Percentiles rank a stretch among this genome's conserved stretches.
phyloP scores from a whole-genome alignment of 2,797 vertebrate genomes.

The Danio jaintianensis region DNA sequence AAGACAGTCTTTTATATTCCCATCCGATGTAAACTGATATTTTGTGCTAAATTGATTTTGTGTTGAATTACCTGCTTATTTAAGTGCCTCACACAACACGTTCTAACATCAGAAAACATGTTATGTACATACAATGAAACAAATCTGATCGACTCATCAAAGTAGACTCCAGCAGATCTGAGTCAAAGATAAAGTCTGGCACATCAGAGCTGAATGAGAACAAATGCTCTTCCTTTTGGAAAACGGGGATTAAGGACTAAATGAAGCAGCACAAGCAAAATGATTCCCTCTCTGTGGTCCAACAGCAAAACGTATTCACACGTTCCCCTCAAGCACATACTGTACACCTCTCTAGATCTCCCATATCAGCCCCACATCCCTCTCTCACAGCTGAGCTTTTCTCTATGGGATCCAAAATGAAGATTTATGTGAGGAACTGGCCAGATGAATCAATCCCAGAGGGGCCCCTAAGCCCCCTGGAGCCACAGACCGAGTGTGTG shows the following conservation, averaged over 20 bases:
- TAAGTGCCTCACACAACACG: not conserved
- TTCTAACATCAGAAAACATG: not conserved
- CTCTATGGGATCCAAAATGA: constrained; percentile 47
- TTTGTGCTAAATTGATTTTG: not conserved
- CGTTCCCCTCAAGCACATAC: constrained; percentile 44
- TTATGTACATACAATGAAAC: not conserved
- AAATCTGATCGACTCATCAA: not conserved
- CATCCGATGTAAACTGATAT: not conserved
- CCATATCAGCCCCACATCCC: constrained; percentile 22
- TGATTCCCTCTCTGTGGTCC: constrained; percentile 51
- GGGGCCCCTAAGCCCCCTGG: constrained; percentile 39
- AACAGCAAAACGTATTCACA: constrained; percentile 45
- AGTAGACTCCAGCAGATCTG: not conserved
- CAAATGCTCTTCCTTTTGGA: constrained; percentile 36
- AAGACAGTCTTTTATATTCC: too few relatives aligned
- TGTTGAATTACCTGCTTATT: not conserved
- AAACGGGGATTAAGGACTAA: constrained; percentile 55
- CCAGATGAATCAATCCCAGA: constrained; percentile 50
- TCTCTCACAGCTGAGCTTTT: constrained; percentile 16
- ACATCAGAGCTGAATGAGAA: constrained; percentile 27
- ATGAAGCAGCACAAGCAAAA: constrained; percentile 58
- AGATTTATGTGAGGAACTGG: constrained; percentile 56
- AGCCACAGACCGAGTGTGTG: constrained; percentile 33
- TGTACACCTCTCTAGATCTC: constrained; percentile 10
- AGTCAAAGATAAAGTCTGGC: not conserved